A percentile compares a stretch with the other conserved stretches of the same genome.
These are phyloP conservation scores for Dryomyza anilis DNA, from an alignment of 2,888 invertebrate genomes.

Conservation along the genomic window DNA sequence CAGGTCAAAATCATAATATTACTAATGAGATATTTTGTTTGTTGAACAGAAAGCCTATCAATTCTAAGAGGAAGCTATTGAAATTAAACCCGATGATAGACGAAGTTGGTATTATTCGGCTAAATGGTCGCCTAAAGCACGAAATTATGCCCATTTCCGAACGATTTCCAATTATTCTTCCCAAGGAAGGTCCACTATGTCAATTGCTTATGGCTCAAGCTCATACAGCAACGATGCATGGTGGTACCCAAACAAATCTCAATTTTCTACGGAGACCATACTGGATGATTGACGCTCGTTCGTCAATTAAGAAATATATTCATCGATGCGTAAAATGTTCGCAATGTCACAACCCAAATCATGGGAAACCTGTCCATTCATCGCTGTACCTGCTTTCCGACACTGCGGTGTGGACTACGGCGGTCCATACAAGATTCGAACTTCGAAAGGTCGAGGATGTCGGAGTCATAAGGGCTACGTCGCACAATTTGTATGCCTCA, in stretches of 20 bases:
- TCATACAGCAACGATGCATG: conserved; percentile 6
- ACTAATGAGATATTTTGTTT: conserved; percentile 8
- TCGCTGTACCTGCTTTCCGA: too few relatives aligned
- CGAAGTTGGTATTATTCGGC: background rate
- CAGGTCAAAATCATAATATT: conserved; percentile 14
- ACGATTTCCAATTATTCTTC: background rate
- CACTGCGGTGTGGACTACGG: too few relatives aligned
- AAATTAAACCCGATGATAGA: background rate
- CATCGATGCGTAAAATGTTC: conserved; percentile 12
- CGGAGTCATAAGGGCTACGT: conserved; percentile 24
- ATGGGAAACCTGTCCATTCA: conserved; percentile 6
- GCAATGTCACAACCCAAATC: background rate
- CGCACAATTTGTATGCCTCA: conserved; percentile 30
- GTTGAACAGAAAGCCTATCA: background rate
- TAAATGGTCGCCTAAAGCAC: conserved; percentile 12
- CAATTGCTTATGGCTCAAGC: conserved; percentile 1
- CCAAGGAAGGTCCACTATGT: background rate
- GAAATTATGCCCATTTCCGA: background rate
- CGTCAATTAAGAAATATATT: conserved; percentile 5
- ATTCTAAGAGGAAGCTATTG: background rate
- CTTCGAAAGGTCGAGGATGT: too few relatives aligned
- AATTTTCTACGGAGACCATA: conserved; percentile 12
- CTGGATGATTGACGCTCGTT: conserved; percentile 20
- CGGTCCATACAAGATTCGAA: too few relatives aligned
- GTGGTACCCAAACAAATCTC: conserved; percentile 9